Evolutionary conservation across 2,888 invertebrate species (phyloP).

Genomic region (Rhopalosiphum nymphaeae): DNA sequence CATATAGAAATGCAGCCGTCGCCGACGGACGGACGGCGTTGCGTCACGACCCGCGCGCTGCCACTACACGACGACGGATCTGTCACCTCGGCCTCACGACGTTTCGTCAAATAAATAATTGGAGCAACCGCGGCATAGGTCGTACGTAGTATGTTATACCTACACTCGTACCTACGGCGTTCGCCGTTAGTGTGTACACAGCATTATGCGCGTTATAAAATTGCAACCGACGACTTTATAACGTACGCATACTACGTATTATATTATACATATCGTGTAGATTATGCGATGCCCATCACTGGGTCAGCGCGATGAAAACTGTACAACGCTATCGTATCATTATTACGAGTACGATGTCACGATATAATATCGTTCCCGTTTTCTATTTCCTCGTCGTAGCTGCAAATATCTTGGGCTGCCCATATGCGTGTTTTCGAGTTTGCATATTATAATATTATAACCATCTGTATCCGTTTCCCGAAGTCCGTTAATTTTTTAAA

Average conservation of each 20-base stretch:
- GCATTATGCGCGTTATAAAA: background rate
- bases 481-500: too few relatives aligned
- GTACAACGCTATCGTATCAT: background rate
- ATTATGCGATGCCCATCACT: background rate
- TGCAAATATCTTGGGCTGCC: too few relatives aligned
- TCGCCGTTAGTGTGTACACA: background rate
- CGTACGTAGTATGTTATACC: background rate
- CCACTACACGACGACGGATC: background rate
- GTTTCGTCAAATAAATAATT: slow-evolving; percentile 12
- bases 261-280: background rate
- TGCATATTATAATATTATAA: too few relatives aligned
- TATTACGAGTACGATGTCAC: too few relatives aligned
- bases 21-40: slow-evolving; percentile 18
- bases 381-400: background rate
- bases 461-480: too few relatives aligned
- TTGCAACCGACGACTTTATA: background rate
- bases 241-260: background rate
- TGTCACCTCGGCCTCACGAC: slow-evolving; percentile 17
- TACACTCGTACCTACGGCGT: background rate
- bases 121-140: background rate
- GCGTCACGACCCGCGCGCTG: slow-evolving; percentile 17
- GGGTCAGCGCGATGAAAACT: background rate
- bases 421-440: too few relatives aligned
- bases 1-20: background rate
- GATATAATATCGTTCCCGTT: background rate